phyloP scores from a whole-genome alignment of 2,113 vertebrate genomes.

The Glaucidium brasilianum region DNA sequence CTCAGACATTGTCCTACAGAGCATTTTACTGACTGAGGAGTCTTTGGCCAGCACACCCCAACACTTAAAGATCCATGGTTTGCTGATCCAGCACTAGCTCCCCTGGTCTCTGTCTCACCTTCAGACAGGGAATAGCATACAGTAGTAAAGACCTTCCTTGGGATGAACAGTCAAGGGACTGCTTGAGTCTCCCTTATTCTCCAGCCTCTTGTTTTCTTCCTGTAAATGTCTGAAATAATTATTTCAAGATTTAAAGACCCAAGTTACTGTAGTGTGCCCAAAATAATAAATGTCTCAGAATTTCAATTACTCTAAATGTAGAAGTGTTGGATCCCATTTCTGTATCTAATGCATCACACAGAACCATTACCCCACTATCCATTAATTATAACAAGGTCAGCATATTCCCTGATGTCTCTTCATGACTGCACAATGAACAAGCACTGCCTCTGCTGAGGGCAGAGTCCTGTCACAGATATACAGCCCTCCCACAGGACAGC shows the following conservation, averaged over 20 bases:
- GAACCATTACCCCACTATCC: constrained; percentile 62
- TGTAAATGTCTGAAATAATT: constrained; percentile 67
- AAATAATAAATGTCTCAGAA: constrained; percentile 75
- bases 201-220: constrained; percentile 50
- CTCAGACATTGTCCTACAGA: not conserved
- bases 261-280: constrained; percentile 63
- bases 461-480: not conserved
- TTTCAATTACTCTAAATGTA: constrained; percentile 76
- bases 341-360: constrained; percentile 66
- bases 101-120: not conserved
- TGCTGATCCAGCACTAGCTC: not conserved
- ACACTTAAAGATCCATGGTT: not conserved
- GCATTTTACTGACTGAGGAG: not conserved
- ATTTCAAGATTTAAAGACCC: constrained; percentile 66
- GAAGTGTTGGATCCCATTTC: constrained; percentile 55
- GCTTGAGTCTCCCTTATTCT: not conserved
- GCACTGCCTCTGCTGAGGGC: not conserved
- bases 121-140: not conserved
- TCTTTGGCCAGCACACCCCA: not conserved
- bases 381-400: constrained; percentile 75
- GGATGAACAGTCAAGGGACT: not conserved
- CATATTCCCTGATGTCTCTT: constrained; percentile 44
- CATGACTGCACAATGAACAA: constrained; percentile 57
- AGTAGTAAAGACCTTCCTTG: not conserved
- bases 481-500: not conserved